Base-by-base conservation (phyloP, 2,113 vertebrate genomes). In the Sardina pilchardus region DNA sequence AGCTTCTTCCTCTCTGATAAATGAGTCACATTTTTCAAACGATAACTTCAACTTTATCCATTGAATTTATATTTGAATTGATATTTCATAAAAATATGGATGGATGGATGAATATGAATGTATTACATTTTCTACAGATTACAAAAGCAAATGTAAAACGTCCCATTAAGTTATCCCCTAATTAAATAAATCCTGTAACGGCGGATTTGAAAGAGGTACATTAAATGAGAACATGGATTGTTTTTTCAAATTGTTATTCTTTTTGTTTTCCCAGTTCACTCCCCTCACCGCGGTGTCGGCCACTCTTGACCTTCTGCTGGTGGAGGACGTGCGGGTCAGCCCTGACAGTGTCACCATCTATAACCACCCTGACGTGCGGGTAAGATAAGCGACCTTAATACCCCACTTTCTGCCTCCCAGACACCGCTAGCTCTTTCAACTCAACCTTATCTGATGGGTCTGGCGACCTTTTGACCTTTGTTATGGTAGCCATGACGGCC, bases 301-400 rank as follows among this genome's bases (percentile, higher is more conserved):
- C 82, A 95, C 94, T 56, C 90, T 97, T 78, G 97, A 99, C 0
- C 96, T 99, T 48, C 93, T 99, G n/a, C 92, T 99, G 39, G 97
- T 99, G 81, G 97, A 98, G 89, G 97, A 98, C 84, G 96, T 99
- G 39, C 95, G 90, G 83, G 95, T 99, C 85, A 95, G 86, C 75
- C 98, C 97, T 0, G 84, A 93, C 6, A 87, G 88, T 4, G 36
- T 98, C 85, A 97, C 96, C 71, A 93, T 99, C 89, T 99, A 98
- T 92, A 99, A 98, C 94, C 97, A 99, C 86, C 97, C 97, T 0
- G 92, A 94, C 0, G 53, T 98, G 47, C 94, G 93, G 96, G 98
- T 99, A 93, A 91, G 89, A 3, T 36, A 1, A 30, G 16, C 19
- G 10, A 0, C 82, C 43, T n/a, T 26, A 67, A 19, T 4, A 10